These are phyloP conservation scores for Xyrauchen texanus DNA, from an alignment of 2,113 vertebrate genomes.

Conservation along the genomic window DNA sequence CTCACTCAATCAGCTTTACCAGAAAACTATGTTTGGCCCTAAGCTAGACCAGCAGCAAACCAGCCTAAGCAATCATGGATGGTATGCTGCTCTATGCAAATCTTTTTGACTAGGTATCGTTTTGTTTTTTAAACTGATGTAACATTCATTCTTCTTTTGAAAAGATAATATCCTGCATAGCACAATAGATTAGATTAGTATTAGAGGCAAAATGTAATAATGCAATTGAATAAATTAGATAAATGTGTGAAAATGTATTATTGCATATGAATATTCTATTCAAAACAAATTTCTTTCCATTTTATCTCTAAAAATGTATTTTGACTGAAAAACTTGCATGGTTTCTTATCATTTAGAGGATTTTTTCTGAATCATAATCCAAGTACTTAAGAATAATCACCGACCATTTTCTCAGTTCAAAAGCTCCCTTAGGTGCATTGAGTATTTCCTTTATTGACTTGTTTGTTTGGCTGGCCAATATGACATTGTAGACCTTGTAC, in stretches of 20 bases:
- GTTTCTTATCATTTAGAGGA: neutral
- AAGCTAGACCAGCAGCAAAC: neutral
- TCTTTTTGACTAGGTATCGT: neutral
- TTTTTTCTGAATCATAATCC: neutral
- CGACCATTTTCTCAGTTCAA: too few species aligned
- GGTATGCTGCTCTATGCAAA: neutral
- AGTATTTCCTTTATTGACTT: too few species aligned
- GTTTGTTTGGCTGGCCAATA: too few species aligned
- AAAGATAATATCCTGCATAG: neutral
- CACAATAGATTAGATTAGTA: conserved; percentile 2
- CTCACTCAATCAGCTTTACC: too few species aligned
- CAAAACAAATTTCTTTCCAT: neutral
- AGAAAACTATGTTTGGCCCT: too few species aligned
- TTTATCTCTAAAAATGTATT: conserved; percentile 4
- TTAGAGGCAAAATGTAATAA: conserved; percentile 1
- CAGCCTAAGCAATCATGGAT: neutral
- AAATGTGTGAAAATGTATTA: conserved; percentile 8
- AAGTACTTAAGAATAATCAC: neutral
- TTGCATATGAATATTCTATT: neutral
- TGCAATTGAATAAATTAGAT: neutral
- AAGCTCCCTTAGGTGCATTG: too few species aligned
- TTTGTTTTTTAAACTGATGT: neutral
- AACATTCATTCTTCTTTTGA: conserved; percentile 18
- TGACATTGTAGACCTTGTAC: too few species aligned
- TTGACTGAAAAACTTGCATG: neutral